Evolutionary conservation across 2,888 invertebrate genomes (phyloP), one percentile per base, ranked within the genome.

Genomic region (Aethes cnicana): DNA sequence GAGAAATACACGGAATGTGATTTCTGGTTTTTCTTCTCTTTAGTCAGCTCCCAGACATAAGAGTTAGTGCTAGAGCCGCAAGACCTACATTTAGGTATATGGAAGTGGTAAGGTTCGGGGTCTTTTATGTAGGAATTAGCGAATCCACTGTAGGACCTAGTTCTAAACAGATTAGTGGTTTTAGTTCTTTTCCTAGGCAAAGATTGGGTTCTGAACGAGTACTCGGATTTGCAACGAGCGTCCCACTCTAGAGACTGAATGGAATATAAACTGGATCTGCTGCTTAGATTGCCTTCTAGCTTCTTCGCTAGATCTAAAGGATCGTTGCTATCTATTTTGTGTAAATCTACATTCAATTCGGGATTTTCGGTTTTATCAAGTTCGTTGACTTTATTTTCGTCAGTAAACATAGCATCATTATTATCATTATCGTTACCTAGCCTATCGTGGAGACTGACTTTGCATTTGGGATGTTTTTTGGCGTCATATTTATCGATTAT

Each of bases 211-310:
- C 77, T 66, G 1, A 71, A 59, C 0, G 56, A 64, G 30, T 67
- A 74, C 3, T 86, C 81, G 0, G 72, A 72, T 53, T 62, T 82
- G 49, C 72, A 74, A 37, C 66, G 71, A 1, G 71, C 75, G 21
- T 88, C 86, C 77, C 79, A 85, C 47, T 89, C 89, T 49, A 87
- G 62, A 0, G 89, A 89, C 0, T 83, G 73, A 12, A 88, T 78
- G 0, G 89, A 88, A 20, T 67, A 66, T 1, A 86, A 56, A 50
- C 88, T 89, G 4, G 85, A 84, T 1, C 75, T 61, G 60, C 81
- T 82, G 32, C 81, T 81, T 1, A 63, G 46, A 16, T 63, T 63
- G 2, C 73, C 73, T 4, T 74, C 20, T n/a, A 16, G 16, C 16
- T 46, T 52, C 25, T 7, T 67, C 2, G 68, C 61, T 6, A 66